Evolutionary conservation across 2,797 vertebrate genomes (phyloP).

Genomic region (Triplophysa yarkandensis): DNA sequence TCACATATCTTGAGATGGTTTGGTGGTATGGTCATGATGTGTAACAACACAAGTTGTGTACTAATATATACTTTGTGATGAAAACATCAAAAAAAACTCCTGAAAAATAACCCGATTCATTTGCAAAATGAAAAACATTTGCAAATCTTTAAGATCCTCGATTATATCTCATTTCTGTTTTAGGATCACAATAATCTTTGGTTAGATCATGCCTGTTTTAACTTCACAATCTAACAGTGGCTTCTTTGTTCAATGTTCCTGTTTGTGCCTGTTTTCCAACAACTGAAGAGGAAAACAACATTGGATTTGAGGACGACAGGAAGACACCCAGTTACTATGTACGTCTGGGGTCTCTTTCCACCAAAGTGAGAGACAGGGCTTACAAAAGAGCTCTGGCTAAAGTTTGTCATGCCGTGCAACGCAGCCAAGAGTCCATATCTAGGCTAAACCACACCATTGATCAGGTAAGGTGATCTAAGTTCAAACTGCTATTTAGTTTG

Average conservation of each 20-base stretch:
- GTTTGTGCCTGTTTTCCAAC: conserved; percentile 67
- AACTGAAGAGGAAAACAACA: conserved; percentile 75
- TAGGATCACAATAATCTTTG: not conserved
- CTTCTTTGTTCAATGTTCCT: conserved; percentile 22
- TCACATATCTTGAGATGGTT: conserved; percentile 5
- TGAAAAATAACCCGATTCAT: conserved; percentile 22
- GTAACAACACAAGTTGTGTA: not conserved
- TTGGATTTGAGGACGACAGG: conserved; percentile 73
- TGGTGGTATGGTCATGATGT: not conserved
- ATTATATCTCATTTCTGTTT: not conserved
- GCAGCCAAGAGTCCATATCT: conserved; percentile 82
- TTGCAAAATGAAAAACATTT: conserved; percentile 1
- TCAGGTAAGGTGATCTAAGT: conserved; percentile 78
- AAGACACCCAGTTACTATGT: conserved; percentile 82
- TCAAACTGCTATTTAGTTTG: not conserved
- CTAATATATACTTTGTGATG: not conserved
- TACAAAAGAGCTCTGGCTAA: conserved; percentile 82
- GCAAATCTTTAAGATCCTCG: conserved; percentile 14
- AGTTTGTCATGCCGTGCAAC: conserved; percentile 80
- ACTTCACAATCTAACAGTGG: conserved; percentile 30
- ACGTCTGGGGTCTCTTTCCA: conserved; percentile 88
- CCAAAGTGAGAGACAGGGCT: conserved; percentile 81
- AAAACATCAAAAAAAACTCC: not conserved
- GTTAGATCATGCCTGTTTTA: not conserved
- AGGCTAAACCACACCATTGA: conserved; percentile 82